Percentiles rank a stretch among this genome's conserved stretches.
These are phyloP conservation scores for Graptemys geographica DNA, from an alignment of 2,797 vertebrate species.

Conservation along the genomic window DNA sequence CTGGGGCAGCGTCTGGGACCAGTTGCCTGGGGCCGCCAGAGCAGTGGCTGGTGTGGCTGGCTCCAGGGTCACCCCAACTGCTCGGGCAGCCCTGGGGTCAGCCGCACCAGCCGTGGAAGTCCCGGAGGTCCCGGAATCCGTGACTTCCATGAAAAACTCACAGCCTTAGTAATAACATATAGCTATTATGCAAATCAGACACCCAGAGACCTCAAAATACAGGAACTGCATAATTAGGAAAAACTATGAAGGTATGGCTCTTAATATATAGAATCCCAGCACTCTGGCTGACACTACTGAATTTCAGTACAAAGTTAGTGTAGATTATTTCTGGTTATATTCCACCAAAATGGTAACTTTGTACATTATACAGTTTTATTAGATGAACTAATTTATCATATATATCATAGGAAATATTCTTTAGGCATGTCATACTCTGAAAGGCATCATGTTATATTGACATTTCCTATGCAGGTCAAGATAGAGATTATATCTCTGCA, in stretches of 20 bases:
- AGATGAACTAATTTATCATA: not conserved
- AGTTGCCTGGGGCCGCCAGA: too few species aligned
- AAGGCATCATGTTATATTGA: not conserved
- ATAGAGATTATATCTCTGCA: not conserved
- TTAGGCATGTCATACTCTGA: not conserved
- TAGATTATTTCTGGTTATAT: not conserved
- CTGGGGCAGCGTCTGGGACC: too few species aligned
- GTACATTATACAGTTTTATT: not conserved
- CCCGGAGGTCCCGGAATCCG: too few species aligned
- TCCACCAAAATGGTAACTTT: not conserved
- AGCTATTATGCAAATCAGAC: not conserved
- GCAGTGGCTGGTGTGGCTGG: too few species aligned
- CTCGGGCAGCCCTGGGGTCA: too few species aligned
- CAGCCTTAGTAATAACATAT: not conserved
- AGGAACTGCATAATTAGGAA: not conserved
- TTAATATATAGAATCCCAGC: not conserved
- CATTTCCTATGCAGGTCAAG: not conserved
- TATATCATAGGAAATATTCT: not conserved
- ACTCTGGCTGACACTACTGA: not conserved
- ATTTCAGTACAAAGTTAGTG: not conserved
- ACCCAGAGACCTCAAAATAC: not conserved
- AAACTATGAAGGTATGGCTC: not conserved
- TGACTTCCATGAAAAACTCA: too few species aligned
- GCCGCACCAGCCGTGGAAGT: too few species aligned
- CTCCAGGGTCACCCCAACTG: too few species aligned